Base-by-base conservation (phyloP, 1,140 invertebrate species). In the Oryzaephilus surinamensis region DNA sequence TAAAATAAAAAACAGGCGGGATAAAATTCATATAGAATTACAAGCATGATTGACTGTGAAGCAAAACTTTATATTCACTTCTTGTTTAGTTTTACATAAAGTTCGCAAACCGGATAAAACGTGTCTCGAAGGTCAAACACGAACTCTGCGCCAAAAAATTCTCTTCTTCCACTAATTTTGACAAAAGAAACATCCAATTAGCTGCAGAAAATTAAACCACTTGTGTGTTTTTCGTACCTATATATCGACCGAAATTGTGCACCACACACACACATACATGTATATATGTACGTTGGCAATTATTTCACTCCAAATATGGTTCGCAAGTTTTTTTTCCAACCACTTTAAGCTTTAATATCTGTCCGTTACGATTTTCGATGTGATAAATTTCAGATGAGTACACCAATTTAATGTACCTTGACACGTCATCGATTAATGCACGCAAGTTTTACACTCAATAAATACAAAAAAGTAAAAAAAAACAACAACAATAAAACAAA, bases 101-200 rank as follows among this genome's bases (percentile, higher is more conserved):
- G 32, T 34, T 32, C 37, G 19, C 43, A 39, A 45, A 45, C 43
- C 43, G 43, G 43, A 45, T n/a, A n/a, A n/a, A n/a, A 45, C 40
- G 31, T 27, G 15, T 24, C n/a, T 39, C 23, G 43, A 45, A 45
- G 43, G 43, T 45, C 43, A 36, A 31, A 37, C 36, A 33, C 33
- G 36, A 37, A 40, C 18, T 32, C 37, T 34, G 30, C 15, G 20
- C 16, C 23, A 11, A n/a, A 35, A 35, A 35, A 13, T 13, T 2
- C 20, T 4, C 21, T 13, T 14, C 10, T 14, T 32, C 15, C 3
- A 10, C 36, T 8, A 24, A n/a, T 4, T 10, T 24, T 19, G 14
- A 29, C 36, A 29, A 26, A 39, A 39, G 32, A 39, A 45, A 34
- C 24, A 32, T 39, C 42, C 42, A 45, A 39, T 39, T 39, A 45